Evolutionary conservation across 2,888 invertebrate genomes (phyloP), one percentile per base, ranked within the genome.

Genomic region (Eupithecia inturbata): DNA sequence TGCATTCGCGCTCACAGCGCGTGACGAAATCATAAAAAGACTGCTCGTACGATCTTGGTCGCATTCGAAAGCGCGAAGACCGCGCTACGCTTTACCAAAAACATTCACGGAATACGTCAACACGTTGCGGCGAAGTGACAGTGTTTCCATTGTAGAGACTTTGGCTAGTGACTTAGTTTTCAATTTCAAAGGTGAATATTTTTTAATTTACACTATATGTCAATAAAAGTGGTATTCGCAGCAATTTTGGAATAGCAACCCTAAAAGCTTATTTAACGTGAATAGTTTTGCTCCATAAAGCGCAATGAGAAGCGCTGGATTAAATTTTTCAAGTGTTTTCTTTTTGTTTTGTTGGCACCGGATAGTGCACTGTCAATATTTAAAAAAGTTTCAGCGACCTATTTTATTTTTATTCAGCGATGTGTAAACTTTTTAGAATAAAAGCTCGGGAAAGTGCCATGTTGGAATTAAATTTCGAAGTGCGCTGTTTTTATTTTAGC

Each of bases 1-100:
- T 85, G 87, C 87, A 85, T 80, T 79, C 85, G 86, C 84, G 88
- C 73, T 85, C 91, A 91, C 74, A 72, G 79, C 87, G 90, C 94
- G 92, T 92, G 91, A 93, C 92, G 92, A 92, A 92, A 92, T 94
- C 81, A 93, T 94, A 94, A 91, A 94, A 94, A 88, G 88, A 83
- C 86, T 85, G 82, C 81, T 77, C 85, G 77, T 81, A 80, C 83
- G 79, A 81, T 74, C 82, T 78, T 81, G 82, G 80, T 81, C 88
- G 85, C 94, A 94, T 92, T 86, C 87, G 82, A 80, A 79, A 83
- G 82, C 83, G 87, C 89, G 90, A 90, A 81, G 86, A 79, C 78
- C 88, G 90, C 89, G 91, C 88, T 82, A 81, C 81, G 77, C 82
- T 84, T 82, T 82, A 79, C n/a, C 79, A 82, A 83, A 78, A 74